phyloP scores from a whole-genome alignment of 2,113 vertebrate genomes.

The Spea multiplicata region DNA sequence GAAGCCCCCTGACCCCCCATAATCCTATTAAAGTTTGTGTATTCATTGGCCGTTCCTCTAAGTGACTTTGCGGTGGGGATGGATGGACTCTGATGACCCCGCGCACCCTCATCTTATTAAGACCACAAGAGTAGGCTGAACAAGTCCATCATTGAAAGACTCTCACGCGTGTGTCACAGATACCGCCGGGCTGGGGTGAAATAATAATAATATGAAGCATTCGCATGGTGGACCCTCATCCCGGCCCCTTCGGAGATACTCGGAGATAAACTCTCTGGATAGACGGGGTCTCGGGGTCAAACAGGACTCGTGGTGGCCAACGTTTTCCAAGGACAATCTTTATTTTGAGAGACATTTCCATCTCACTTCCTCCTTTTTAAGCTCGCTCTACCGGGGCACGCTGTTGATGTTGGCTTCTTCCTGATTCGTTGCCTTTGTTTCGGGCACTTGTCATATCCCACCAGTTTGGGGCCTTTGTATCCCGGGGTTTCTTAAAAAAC shows the following conservation, averaged over 20 bases:
- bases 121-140: conserved; percentile 23
- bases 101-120: conserved; percentile 13
- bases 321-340: too few relatives aligned
- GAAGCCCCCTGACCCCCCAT: not conserved
- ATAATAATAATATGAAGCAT: too few relatives aligned
- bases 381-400: too few relatives aligned
- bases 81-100: conserved; percentile 10
- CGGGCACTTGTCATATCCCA: too few relatives aligned
- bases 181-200: not conserved
- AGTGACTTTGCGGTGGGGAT: conserved; percentile 19
- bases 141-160: not conserved
- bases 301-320: too few relatives aligned
- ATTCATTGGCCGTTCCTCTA: conserved; percentile 2
- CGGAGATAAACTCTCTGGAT: not conserved
- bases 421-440: too few relatives aligned
- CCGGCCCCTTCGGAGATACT: not conserved
- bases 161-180: not conserved
- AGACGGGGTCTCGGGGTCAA: too few relatives aligned
- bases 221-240: not conserved
- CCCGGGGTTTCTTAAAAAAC: too few relatives aligned
- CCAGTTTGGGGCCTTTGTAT: too few relatives aligned
- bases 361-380: too few relatives aligned
- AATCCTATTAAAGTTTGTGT: conserved; percentile 29
- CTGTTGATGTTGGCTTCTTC: too few relatives aligned
- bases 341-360: too few relatives aligned